These are phyloP conservation scores for Conus canariensis DNA, from an alignment of 2,888 invertebrate species.

Conservation along the genomic window DNA sequence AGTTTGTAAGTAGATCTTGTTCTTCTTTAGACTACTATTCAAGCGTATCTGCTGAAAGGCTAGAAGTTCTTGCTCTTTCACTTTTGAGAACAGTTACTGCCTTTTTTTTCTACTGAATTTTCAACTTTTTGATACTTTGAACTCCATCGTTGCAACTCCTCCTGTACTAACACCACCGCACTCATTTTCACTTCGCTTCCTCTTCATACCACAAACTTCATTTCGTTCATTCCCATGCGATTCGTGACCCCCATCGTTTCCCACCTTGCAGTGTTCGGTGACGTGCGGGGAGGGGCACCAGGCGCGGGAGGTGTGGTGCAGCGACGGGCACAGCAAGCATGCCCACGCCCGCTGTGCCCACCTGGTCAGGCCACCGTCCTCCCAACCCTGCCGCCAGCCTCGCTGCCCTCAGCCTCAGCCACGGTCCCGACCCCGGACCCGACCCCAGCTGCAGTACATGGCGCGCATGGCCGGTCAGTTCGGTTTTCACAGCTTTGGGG, in stretches of 20 bases:
- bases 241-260: neutral
- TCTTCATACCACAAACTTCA: too few species aligned
- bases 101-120: too few species aligned
- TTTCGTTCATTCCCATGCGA: too few species aligned
- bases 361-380: conserved; percentile 53
- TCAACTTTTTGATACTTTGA: too few species aligned
- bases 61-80: too few species aligned
- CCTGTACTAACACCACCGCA: neutral
- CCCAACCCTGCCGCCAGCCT: conserved; percentile 53
- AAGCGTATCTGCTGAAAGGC: too few species aligned
- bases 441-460: conserved; percentile 33
- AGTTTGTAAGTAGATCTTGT: too few species aligned
- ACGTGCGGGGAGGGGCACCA: conserved; percentile 66
- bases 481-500: neutral
- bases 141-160: too few species aligned
- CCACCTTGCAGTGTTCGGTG: conserved; percentile 64
- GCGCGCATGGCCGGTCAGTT: conserved; percentile 44
- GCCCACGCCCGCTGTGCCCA: conserved; percentile 56
- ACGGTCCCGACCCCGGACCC: conserved; percentile 26
- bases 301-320: conserved; percentile 63
- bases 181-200: neutral
- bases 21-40: too few species aligned
- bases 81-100: too few species aligned
- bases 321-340: conserved; percentile 55
- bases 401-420: conserved; percentile 37